Base-by-base conservation (phyloP, 2,888 invertebrate species). In the Syrista parreyssii region DNA sequence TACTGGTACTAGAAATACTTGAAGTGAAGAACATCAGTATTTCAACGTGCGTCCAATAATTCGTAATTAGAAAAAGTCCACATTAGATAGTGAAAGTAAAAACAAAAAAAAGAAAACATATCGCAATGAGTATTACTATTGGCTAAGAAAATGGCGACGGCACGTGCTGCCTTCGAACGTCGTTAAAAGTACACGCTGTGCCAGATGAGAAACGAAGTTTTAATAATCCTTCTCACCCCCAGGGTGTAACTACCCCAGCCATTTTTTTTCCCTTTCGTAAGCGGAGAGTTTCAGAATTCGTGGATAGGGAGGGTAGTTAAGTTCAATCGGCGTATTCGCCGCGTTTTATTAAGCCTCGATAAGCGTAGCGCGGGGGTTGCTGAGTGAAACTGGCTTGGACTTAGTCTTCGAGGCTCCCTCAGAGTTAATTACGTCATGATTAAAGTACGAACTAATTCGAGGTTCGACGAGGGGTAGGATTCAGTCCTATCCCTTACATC, bases 341-440 rank as follows among this genome's bases (percentile, higher is more conserved):
- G 55, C 55, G 82, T 81, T 82, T 84, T 84, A 82, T 84, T 85
- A 80, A 78, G 72, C 76, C 68, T 72, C 75, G 79, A 81, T 78
- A 80, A 73, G 76, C 79, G 68, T 78, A 79, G 81, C 77, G 55
- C 79, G 78, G 79, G 76, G 79, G 76, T 82, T 79, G 79, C 79
- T 77, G 76, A 77, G 82, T 79, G 82, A 84, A 82, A 84, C 79
- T 82, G 84, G 81, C 81, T 81, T 76, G 80, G 83, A 86, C 84
- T 84, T 82, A 79, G 82, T 71, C 73, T 77, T 84, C 81, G 83
- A 83, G 84, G 84, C 82, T 81, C 82, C 78, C 82, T 83, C 78
- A 76, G 80, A 81, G 79, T 84, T 85, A 86, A 86, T 84, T 85
- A 84, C 79, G 75, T 71, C 74, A 77, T 86, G 83, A 86, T 83